Evolutionary conservation across 2,797 vertebrate genomes (phyloP).

Genomic region (Ataeniobius toweri): DNA sequence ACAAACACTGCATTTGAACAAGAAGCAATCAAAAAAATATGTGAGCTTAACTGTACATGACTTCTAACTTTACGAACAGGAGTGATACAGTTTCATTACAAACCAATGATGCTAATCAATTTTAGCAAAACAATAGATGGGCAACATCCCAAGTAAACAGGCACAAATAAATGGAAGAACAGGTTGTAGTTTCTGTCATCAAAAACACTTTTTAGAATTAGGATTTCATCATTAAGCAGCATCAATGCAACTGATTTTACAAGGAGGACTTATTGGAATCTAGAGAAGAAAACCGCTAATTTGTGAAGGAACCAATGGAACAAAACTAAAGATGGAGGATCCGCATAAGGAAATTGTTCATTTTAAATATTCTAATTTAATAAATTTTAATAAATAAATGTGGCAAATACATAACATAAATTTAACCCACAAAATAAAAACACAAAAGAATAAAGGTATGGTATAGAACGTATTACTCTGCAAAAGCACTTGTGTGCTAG

Average conservation of each 20-base stretch:
- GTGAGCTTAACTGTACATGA: slow-evolving; percentile 30
- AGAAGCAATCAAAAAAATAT: slow-evolving; percentile 43
- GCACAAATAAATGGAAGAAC: slow-evolving; percentile 78
- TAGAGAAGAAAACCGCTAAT: slow-evolving; percentile 22
- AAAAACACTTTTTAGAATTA: slow-evolving; percentile 47
- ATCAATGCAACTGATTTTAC: slow-evolving; percentile 37
- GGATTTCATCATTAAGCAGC: slow-evolving; percentile 35
- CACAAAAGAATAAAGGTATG: slow-evolving; percentile 74
- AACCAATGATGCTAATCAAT: slow-evolving; percentile 32
- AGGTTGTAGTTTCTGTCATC: slow-evolving; percentile 44
- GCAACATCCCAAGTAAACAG: slow-evolving; percentile 58
- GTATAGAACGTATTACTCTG: slow-evolving; percentile 67
- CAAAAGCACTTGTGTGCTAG: slow-evolving; percentile 66
- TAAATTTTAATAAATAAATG: slow-evolving; percentile 78
- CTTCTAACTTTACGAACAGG: slow-evolving; percentile 35
- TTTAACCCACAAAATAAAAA: slow-evolving; percentile 60
- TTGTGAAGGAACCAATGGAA: slow-evolving; percentile 18
- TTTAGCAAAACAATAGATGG: slow-evolving; percentile 53
- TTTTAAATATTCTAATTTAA: slow-evolving; percentile 29
- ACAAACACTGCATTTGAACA: slow-evolving; percentile 64
- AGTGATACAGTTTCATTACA: slow-evolving; percentile 41
- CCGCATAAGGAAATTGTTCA: slow-evolving; percentile 31
- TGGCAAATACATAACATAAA: slow-evolving; percentile 56
- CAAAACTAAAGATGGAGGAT: slow-evolving; percentile 23
- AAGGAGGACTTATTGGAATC: slow-evolving; percentile 29